Evolutionary conservation across 2,113 vertebrate species (phyloP).

Genomic region (human (Homo sapiens)): DNA sequence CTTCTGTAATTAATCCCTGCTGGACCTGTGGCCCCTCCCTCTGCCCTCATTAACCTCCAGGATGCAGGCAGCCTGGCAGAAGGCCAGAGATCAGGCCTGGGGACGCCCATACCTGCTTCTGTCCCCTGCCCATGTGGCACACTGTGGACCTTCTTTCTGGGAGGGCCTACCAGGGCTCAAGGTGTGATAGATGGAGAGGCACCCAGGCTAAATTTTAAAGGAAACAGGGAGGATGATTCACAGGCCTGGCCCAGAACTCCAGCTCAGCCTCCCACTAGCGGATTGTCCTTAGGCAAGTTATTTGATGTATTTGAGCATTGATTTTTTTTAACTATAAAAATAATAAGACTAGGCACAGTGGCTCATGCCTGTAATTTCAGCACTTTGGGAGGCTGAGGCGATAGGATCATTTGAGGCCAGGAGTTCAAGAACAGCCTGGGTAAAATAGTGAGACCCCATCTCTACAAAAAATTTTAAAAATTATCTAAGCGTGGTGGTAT

Average conservation of each 20-base stretch:
- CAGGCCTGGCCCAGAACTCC: not conserved
- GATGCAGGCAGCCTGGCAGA: not conserved
- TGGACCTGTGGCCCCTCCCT: not conserved
- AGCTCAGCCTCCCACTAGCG: not conserved
- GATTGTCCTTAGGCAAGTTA: not conserved
- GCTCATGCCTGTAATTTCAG: too few species aligned
- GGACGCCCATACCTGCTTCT: not conserved
- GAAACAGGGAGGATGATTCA: not conserved
- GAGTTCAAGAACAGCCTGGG: too few species aligned
- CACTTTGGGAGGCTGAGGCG: too few species aligned
- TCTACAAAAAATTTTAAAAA: too few species aligned
- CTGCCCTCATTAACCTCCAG: conserved; percentile 44
- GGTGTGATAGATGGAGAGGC: not conserved
- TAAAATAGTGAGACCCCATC: too few species aligned
- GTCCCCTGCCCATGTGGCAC: not conserved
- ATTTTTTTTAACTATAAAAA: not conserved
- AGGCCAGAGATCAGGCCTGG: not conserved
- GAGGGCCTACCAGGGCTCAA: not conserved
- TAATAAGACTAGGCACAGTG: not conserved
- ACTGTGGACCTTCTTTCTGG: not conserved
- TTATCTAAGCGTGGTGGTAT: too few species aligned
- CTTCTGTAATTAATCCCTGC: conserved; percentile 29
- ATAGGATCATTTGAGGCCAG: too few species aligned
- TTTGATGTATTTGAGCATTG: not conserved
- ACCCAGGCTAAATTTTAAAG: not conserved